phyloP scores from a whole-genome alignment of 2,797 vertebrate species.

The Molossus molossus region DNA sequence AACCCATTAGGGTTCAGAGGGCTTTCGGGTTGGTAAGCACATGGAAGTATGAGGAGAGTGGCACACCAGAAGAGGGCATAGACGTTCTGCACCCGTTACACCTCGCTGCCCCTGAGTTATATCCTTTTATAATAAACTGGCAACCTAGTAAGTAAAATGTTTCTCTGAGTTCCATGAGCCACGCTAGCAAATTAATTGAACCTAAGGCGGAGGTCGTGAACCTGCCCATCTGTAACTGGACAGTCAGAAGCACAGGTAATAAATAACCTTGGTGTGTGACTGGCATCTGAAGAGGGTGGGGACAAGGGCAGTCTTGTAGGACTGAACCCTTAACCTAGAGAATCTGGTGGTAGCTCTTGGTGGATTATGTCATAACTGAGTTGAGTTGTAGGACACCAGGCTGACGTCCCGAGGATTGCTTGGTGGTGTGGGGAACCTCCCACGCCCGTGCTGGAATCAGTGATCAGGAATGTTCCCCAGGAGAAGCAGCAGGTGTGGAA shows the following conservation, averaged over 20 bases:
- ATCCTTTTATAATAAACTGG: not conserved
- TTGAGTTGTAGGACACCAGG: not conserved
- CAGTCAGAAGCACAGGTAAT: not conserved
- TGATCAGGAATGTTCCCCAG: not conserved
- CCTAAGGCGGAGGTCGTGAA: not conserved
- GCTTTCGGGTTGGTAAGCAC: not conserved
- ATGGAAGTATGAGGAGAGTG: not conserved
- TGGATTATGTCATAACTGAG: not conserved
- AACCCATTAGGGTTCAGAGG: not conserved
- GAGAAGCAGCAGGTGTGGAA: not conserved
- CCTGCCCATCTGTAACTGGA: not conserved
- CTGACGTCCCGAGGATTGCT: not conserved
- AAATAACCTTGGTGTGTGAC: not conserved
- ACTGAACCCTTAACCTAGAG: not conserved
- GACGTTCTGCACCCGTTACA: rapidly evolving
- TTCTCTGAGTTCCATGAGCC: not conserved
- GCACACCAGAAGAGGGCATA: not conserved
- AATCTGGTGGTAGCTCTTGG: not conserved
- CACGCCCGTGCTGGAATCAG: not conserved
- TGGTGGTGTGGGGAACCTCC: not conserved
- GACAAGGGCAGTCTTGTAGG: not conserved
- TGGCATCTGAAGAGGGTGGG: not conserved
- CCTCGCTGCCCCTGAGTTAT: not conserved
- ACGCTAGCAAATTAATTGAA: not conserved
- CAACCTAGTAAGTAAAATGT: not conserved